Base-by-base conservation (phyloP, 1,140 invertebrate genomes). In the Nasonia longicornis region DNA sequence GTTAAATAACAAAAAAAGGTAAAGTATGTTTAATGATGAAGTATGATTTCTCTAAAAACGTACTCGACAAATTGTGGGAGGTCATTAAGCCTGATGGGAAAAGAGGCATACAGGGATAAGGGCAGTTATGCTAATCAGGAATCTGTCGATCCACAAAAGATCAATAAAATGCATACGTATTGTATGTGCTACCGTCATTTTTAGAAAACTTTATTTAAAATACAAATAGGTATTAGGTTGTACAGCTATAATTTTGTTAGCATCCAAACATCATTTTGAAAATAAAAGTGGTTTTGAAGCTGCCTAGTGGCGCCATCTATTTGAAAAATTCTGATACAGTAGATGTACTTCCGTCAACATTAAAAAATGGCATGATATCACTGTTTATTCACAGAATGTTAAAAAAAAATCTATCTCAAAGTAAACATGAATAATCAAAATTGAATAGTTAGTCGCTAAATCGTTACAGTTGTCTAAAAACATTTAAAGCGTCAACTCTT, bases 141-240 rank as follows among this genome's bases (percentile, higher is more conserved):
- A 66, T 45, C 20, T 73, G 45, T 66, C 64, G 71, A 75, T 80
- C 72, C 29, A 35, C 8, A 73, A 75, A 22, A 75, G 64, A 75
- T 77, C 74, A 76, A 81, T 76, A 77, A 81, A 76, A 67, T 73
- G 52, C 31, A 70, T 76, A 63, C 52, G 73, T 71, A 71, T 77
- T 66, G n/a, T 64, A 82, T n/a, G 20, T 72, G 66, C 42, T 26
- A 29, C 20, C 38, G 69, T 73, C 16, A 22, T 31, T 66, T 77
- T 71, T 8, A 42, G 38, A 58, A 77, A 48, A 72, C 69, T 81
- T 81, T 81, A 81, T 81, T 81, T 45, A 77, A 63, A 77, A 66
- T 77, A 81, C 80, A 81, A 63, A 71, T 71, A 20, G 20, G 20
- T 58, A 75, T 75, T 69, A 67, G 74, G 35, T 76, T 70, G 12